These are phyloP conservation scores for Excalfactoria chinensis DNA, from an alignment of 2,113 vertebrate genomes.

Conservation along the genomic window DNA sequence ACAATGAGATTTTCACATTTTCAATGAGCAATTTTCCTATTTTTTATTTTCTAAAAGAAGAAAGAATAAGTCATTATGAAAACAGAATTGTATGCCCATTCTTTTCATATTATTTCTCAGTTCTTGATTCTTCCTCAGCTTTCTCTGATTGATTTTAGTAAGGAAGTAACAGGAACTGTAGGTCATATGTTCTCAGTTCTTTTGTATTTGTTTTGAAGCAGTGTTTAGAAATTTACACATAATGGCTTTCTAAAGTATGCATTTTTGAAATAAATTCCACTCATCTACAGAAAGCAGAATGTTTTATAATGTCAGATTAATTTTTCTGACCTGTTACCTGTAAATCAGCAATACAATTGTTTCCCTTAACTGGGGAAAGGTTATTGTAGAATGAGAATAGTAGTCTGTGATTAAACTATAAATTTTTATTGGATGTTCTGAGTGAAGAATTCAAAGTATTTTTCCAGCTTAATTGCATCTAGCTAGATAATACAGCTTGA, in stretches of 20 bases:
- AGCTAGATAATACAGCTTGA: not conserved
- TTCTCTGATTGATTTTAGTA: not conserved
- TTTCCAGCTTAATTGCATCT: not conserved
- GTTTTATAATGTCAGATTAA: not conserved
- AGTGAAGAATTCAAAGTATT: not conserved
- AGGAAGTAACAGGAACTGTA: not conserved
- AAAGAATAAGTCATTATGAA: not conserved
- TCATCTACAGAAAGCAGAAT: not conserved
- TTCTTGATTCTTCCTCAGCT: not conserved
- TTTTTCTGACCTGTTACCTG: not conserved
- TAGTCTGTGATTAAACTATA: not conserved
- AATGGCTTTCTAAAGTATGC: not conserved
- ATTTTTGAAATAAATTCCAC: not conserved
- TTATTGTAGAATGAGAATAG: not conserved
- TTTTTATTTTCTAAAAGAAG: not conserved
- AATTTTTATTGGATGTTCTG: not conserved
- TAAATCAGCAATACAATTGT: not conserved
- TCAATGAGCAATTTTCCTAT: not conserved
- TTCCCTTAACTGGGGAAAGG: not conserved
- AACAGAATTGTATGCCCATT: not conserved
- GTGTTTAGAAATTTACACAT: not conserved
- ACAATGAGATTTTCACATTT: not conserved
- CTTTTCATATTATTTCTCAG: not conserved
- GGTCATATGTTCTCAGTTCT: not conserved
- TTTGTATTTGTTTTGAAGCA: not conserved